These are phyloP conservation scores for Sesia bembeciformis DNA, from an alignment of 2,888 invertebrate species.

Conservation along the genomic window DNA sequence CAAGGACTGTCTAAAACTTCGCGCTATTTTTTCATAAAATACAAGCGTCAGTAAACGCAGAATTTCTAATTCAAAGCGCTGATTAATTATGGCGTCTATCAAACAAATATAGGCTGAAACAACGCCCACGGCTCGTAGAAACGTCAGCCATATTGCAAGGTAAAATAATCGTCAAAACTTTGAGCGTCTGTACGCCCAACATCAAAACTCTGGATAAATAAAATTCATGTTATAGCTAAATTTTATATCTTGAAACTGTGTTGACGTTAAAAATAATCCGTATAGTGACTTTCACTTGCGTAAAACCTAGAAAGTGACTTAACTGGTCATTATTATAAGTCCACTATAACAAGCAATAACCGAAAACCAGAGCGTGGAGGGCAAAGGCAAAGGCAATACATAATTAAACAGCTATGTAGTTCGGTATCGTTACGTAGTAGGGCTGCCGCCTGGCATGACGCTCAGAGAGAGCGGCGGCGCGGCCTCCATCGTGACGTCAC, in stretches of 20 bases:
- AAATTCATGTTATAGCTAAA: not conserved
- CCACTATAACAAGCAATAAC: conserved; percentile 6
- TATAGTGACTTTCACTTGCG: not conserved
- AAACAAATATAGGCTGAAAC: not conserved
- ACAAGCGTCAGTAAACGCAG: not conserved
- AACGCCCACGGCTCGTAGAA: too few relatives aligned
- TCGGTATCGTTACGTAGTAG: conserved; percentile 1
- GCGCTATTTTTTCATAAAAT: not conserved
- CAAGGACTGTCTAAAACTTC: not conserved
- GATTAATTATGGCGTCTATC: not conserved
- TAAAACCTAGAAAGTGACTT: not conserved
- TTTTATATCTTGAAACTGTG: too few relatives aligned
- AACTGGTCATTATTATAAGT: conserved; percentile 3
- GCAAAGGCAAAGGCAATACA: conserved; percentile 1
- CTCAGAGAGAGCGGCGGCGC: conserved; percentile 38
- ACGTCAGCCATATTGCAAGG: too few relatives aligned
- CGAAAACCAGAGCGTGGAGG: conserved; percentile 12
- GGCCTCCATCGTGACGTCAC: conserved; percentile 38
- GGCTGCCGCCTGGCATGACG: conserved; percentile 3
- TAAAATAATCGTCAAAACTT: not conserved
- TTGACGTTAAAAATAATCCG: too few relatives aligned
- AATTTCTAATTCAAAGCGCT: not conserved
- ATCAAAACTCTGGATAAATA: not conserved
- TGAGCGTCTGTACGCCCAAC: not conserved
- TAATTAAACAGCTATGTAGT: not conserved